phyloP scores from a whole-genome alignment of 2,113 vertebrate genomes.

The Takifugu flavidus region DNA sequence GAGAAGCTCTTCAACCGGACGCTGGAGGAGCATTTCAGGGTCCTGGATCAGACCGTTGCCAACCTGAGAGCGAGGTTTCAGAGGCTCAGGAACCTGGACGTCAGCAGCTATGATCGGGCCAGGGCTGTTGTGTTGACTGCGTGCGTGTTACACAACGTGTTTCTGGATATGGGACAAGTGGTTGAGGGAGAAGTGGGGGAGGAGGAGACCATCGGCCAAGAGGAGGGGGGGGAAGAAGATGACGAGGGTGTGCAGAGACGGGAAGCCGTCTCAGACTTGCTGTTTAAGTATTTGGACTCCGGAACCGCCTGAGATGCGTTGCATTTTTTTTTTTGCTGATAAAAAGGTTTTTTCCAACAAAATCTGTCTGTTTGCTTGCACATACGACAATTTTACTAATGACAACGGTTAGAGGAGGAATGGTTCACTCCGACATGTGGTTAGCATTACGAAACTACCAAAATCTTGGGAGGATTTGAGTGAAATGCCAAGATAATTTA shows the following conservation, averaged over 20 bases:
- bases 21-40: conserved; percentile 53
- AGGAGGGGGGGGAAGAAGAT: conserved; percentile 48
- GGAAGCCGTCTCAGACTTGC: conserved; percentile 47
- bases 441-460: no score
- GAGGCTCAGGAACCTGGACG: conserved; percentile 67
- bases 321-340: background rate
- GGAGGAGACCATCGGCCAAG: conserved; percentile 4
- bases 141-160: conserved; percentile 72
- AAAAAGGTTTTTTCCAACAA: conserved; percentile 13
- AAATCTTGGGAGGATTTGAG: no score
- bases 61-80: conserved; percentile 64
- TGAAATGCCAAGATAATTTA: no score
- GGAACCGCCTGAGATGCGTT: conserved; percentile 5
- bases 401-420: no score
- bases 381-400: background rate
- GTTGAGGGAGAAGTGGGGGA: conserved; percentile 40
- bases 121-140: conserved; percentile 62
- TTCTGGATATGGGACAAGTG: conserved; percentile 52
- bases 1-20: conserved; percentile 66
- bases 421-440: no score
- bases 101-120: conserved; percentile 66
- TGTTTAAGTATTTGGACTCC: conserved; percentile 46
- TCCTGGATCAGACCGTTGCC: conserved; percentile 53
- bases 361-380: background rate
- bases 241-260: conserved; percentile 61